Conservation (phyloP, 1,140 invertebrate species). For the Asobara japonica region DNA sequence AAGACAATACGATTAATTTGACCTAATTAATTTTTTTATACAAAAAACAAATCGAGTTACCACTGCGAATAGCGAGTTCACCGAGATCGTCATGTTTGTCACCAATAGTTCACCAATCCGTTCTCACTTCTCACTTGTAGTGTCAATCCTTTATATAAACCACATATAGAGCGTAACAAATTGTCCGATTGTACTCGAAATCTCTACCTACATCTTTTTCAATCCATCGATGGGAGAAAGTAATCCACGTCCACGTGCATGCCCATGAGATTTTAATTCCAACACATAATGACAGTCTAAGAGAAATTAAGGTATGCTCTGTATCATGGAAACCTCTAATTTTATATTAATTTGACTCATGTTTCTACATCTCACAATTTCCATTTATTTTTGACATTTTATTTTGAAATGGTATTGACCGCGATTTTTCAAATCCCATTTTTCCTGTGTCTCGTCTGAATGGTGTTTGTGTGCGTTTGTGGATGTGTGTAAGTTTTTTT, state of each 20-base stretch:
- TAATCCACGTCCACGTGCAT: not conserved
- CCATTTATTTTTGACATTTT: too few relatives aligned
- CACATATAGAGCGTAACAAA: not conserved
- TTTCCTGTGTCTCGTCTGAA: too few relatives aligned
- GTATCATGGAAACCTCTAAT: too few relatives aligned
- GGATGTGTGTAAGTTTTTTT: too few relatives aligned
- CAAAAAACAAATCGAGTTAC: too few relatives aligned
- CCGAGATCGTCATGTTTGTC: not conserved
- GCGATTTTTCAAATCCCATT: too few relatives aligned
- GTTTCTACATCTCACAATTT: too few relatives aligned
- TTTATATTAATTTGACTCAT: too few relatives aligned
- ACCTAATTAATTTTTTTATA: not conserved
- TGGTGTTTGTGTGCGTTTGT: too few relatives aligned
- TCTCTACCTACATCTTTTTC: not conserved
- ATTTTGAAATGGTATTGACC: too few relatives aligned
- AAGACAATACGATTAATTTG: not conserved
- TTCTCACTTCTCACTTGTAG: not conserved
- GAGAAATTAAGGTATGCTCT: too few relatives aligned
- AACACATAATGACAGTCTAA: too few relatives aligned
- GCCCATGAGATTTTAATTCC: not conserved
- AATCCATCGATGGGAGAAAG: not conserved
- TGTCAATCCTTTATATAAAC: not conserved
- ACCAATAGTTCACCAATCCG: not conserved
- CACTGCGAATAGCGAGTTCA: not conserved
- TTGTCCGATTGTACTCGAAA: not conserved